These are phyloP conservation scores for Temnothorax curvispinosus DNA, from an alignment of 1,140 invertebrate genomes.

Conservation along the genomic window DNA sequence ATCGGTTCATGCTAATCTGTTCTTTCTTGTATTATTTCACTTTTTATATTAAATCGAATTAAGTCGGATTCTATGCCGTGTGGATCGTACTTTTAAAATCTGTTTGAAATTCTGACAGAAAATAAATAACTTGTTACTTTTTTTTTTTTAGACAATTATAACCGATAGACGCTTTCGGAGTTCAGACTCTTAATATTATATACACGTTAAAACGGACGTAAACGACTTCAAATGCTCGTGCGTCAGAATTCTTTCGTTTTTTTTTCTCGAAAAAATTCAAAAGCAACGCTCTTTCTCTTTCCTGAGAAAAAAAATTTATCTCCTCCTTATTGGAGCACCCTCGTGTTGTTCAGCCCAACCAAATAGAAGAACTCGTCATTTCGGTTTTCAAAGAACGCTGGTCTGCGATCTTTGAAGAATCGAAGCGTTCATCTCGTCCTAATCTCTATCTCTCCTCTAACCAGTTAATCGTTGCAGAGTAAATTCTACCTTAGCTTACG, in stretches of 20 bases:
- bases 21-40: background rate
- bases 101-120: background rate
- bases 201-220: slow-evolving; percentile 61
- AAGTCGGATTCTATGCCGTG: background rate
- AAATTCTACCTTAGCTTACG: slow-evolving; percentile 84
- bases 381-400: slow-evolving; percentile 34
- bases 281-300: slow-evolving; percentile 24
- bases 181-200: slow-evolving; percentile 43
- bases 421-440: slow-evolving; percentile 63
- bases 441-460: slow-evolving; percentile 44
- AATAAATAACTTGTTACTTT: slow-evolving; percentile 4
- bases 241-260: slow-evolving; percentile 42
- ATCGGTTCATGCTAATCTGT: background rate
- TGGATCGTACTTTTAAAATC: background rate
- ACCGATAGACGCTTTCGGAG: slow-evolving; percentile 34
- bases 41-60: background rate
- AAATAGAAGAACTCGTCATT: slow-evolving; percentile 27
- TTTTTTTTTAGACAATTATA: background rate
- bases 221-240: slow-evolving; percentile 54
- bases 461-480: slow-evolving; percentile 79
- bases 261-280: slow-evolving; percentile 23
- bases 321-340: background rate
- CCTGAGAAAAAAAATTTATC: slow-evolving; percentile 3
- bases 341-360: slow-evolving; percentile 14
- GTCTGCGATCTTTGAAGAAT: slow-evolving; percentile 53